These are phyloP conservation scores for Drosophila navojoa DNA, from an alignment of 1,140 invertebrate genomes.

Conservation along the genomic window DNA sequence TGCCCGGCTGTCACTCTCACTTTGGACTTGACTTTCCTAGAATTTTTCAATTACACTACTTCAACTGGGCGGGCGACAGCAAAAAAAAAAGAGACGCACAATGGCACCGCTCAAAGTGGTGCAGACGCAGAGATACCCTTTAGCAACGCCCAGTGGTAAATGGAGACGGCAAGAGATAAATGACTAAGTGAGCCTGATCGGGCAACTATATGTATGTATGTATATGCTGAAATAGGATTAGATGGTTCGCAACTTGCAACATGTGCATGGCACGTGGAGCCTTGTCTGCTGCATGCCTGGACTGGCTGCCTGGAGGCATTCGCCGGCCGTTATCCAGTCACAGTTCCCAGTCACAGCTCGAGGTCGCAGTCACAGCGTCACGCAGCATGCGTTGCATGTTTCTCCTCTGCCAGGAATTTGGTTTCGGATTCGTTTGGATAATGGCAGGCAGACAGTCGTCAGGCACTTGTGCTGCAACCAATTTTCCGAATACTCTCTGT, in stretches of 20 bases:
- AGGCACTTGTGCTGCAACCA: slow-evolving; percentile 5
- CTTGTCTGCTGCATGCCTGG: slow-evolving; percentile 18
- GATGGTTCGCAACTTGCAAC: too few relatives aligned
- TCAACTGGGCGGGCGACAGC: slow-evolving; percentile 37
- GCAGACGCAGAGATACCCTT: not conserved
- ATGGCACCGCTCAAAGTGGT: not conserved
- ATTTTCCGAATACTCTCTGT: slow-evolving; percentile 39
- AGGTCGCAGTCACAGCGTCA: slow-evolving; percentile 22
- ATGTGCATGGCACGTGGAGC: not conserved
- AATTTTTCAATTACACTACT: slow-evolving; percentile 81
- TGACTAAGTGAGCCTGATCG: not conserved
- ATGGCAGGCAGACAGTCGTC: slow-evolving; percentile 41
- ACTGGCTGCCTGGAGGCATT: not conserved
- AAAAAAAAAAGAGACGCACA: not conserved
- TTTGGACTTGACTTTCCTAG: slow-evolving; percentile 81
- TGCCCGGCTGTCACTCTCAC: slow-evolving; percentile 72
- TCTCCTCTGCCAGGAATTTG: slow-evolving; percentile 69
- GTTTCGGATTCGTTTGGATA: slow-evolving; percentile 78
- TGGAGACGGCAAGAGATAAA: not conserved
- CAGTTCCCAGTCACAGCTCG: slow-evolving; percentile 17
- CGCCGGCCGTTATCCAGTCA: slow-evolving; percentile 11
- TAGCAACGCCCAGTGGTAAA: too few relatives aligned
- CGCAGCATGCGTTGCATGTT: slow-evolving; percentile 71
- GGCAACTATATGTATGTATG: not conserved
- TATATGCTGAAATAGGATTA: too few relatives aligned